phyloP scores from a whole-genome alignment of 2,113 vertebrate species.

The Tupaia tana region DNA sequence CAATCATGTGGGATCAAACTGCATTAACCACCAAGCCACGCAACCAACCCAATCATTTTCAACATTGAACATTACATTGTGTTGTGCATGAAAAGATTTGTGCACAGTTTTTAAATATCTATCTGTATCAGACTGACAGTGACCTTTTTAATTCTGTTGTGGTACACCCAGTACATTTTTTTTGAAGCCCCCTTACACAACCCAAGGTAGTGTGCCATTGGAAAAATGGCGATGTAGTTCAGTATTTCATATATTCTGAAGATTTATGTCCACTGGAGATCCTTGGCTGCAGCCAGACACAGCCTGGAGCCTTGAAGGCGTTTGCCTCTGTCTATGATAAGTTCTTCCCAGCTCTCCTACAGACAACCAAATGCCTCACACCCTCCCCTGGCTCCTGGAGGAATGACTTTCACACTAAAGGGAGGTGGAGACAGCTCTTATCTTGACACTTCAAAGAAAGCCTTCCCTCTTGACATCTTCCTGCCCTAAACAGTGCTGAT shows the following conservation, averaged over 20 bases:
- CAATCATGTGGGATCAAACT: no score
- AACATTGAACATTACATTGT: no score
- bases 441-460: constrained; percentile 85
- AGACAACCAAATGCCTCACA: constrained; percentile 25
- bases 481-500: constrained; percentile 67
- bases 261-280: not conserved
- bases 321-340: not conserved
- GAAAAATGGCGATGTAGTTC: accelerated
- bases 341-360: not conserved
- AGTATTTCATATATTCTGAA: not conserved
- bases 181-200: no score
- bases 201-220: not conserved
- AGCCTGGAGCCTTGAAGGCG: constrained; percentile 16
- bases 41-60: no score
- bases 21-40: no score
- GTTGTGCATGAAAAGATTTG: no score
- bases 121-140: no score
- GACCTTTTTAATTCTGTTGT: no score
- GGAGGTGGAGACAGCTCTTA: constrained; percentile 75
- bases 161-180: no score
- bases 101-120: no score
- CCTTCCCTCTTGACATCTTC: constrained; percentile 75
- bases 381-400: not conserved
- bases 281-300: constrained; percentile 34
- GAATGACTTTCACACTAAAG: constrained; percentile 64